Evolutionary conservation across 2,113 vertebrate genomes (phyloP).

Genomic region (Dolichotis patagonum): DNA sequence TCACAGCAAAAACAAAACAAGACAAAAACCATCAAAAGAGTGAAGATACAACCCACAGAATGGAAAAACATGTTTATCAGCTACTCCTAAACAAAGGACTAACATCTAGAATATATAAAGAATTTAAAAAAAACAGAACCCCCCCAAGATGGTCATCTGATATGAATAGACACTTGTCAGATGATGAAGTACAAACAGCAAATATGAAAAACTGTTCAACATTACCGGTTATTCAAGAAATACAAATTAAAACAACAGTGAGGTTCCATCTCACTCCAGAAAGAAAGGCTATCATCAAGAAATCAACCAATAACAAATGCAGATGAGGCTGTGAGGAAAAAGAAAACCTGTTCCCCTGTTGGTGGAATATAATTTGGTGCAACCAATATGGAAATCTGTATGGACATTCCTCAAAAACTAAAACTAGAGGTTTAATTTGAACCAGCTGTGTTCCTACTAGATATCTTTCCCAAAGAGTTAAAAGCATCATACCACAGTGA

Average conservation of each 20-base stretch:
- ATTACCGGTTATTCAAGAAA: background rate
- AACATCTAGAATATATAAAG: background rate
- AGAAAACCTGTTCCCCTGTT: background rate
- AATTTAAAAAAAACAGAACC: background rate
- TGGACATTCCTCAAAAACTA: background rate
- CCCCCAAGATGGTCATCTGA: background rate
- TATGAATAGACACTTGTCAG: background rate
- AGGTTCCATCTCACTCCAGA: background rate
- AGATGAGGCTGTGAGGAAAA: background rate
- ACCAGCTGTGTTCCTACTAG: background rate
- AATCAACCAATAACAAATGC: background rate
- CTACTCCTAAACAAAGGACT: background rate
- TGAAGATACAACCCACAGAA: background rate
- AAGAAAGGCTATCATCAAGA: background rate
- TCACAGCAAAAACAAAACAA: background rate
- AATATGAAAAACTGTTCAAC: background rate
- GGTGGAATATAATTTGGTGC: background rate
- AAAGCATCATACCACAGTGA: background rate
- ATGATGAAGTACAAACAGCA: background rate
- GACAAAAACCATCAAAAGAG: background rate
- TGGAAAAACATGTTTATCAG: background rate
- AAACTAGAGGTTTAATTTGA: background rate
- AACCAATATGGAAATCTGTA: background rate
- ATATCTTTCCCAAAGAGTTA: background rate
- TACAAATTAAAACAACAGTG: background rate